Percentiles rank a stretch among this genome's conserved stretches.
phyloP scores from a whole-genome alignment of 2,113 vertebrate genomes.

The Anthoscopus minutus region DNA sequence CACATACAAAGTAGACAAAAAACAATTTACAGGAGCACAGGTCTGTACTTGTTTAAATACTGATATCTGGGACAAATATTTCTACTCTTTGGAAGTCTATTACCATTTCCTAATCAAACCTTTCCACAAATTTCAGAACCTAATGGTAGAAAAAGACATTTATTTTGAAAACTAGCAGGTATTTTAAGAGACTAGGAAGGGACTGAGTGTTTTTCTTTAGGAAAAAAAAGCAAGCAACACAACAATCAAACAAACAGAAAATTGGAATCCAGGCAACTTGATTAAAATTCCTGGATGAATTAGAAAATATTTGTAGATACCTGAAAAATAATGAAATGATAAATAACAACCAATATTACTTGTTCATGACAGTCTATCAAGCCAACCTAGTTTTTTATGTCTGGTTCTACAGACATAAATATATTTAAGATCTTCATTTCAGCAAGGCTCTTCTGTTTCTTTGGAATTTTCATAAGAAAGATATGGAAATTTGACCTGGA shows the following conservation, averaged over 20 bases:
- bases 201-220: neutral
- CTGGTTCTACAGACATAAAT: neutral
- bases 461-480: neutral
- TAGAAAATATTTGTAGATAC: neutral
- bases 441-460: neutral
- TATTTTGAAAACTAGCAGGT: neutral
- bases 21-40: neutral
- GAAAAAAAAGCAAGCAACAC: neutral
- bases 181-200: neutral
- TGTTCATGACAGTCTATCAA: neutral
- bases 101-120: neutral
- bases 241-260: neutral
- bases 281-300: neutral
- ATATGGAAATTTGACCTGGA: neutral
- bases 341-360: neutral
- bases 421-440: neutral
- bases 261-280: neutral
- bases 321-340: neutral
- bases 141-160: neutral
- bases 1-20: neutral
- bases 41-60: neutral
- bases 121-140: neutral
- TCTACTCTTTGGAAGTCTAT: neutral
- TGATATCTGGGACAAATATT: neutral
- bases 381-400: neutral